phyloP scores from a whole-genome alignment of 53 echinoderm and acorn worm genomes.

The Paracentrotus lividus region DNA sequence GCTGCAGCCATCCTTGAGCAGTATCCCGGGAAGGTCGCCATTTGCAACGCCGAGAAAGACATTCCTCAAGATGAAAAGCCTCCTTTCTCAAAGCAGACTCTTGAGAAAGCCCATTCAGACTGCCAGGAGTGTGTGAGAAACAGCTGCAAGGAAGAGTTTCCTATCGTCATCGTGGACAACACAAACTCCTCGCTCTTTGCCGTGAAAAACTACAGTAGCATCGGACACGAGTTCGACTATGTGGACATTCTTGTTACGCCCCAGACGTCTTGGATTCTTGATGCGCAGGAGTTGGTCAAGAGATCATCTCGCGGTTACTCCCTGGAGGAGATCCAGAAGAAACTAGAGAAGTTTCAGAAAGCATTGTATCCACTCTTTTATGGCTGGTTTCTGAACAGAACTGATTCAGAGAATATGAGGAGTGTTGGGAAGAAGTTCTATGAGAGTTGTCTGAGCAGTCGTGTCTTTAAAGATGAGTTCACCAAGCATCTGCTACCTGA shows the following conservation, averaged over 20 bases:
- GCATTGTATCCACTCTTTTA: constrained; percentile 81
- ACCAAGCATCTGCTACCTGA: constrained; percentile 73
- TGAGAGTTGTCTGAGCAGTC: constrained; percentile 48
- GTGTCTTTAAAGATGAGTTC: constrained; percentile 82
- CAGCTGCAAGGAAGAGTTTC: constrained; percentile 35
- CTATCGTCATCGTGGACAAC: constrained; percentile 77
- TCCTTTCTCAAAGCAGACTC: constrained; percentile 25
- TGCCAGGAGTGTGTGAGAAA: constrained; percentile 42
- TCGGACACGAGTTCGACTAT: constrained; percentile 76
- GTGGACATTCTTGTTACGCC: constrained; percentile 73
- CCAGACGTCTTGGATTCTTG: constrained; percentile 49
- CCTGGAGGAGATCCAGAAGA: not conserved
- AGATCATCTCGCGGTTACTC: constrained; percentile 35
- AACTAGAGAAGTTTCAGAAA: constrained; percentile 1
- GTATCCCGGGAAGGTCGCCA: constrained; percentile 61
- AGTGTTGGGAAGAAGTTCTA: constrained; percentile 59
- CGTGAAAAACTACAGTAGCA: constrained; percentile 62
- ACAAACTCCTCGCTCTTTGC: constrained; percentile 54
- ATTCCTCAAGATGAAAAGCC: constrained; percentile 47
- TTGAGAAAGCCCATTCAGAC: constrained; percentile 8
- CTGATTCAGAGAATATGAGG: constrained; percentile 73
- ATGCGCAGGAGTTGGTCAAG: constrained; percentile 8
- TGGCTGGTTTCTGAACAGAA: constrained; percentile 84
- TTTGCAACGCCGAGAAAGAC: constrained; percentile 58
- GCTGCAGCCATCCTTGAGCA: constrained; percentile 66